phyloP scores from a whole-genome alignment of 1,140 invertebrate genomes.

The Ips nitidus region DNA sequence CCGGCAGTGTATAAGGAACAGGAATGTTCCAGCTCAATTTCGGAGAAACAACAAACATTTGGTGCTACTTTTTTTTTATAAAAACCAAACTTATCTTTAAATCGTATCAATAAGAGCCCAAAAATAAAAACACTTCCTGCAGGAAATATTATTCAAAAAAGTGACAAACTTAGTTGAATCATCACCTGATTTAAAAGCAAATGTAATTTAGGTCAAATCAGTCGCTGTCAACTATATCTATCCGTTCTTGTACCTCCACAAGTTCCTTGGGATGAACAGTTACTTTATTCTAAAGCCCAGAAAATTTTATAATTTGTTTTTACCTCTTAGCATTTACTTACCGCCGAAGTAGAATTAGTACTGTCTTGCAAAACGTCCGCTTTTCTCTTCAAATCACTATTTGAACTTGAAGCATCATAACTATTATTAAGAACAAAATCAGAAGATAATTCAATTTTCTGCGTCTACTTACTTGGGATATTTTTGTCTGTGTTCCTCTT shows the following conservation, averaged over 20 bases:
- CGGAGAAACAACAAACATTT: no score
- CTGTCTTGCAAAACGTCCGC: slow-evolving; percentile 17
- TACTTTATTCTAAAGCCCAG: slow-evolving; percentile 1
- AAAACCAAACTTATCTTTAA: no score
- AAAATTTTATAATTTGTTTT: background rate
- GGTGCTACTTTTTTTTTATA: no score
- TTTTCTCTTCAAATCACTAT: slow-evolving; percentile 12
- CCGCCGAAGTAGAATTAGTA: slow-evolving; percentile 20
- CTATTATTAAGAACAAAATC: background rate
- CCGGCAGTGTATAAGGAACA: no score
- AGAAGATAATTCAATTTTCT: background rate
- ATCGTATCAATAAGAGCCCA: no score
- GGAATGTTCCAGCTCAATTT: no score
- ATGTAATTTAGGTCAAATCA: background rate
- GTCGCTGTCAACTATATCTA: slow-evolving; percentile 18
- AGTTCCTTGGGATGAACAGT: slow-evolving; percentile 14
- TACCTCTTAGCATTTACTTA: background rate
- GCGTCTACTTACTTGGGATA: slow-evolving; percentile 49
- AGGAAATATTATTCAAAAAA: no score
- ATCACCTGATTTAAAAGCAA: no score
- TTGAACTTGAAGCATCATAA: background rate
- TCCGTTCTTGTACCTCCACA: slow-evolving; percentile 18
- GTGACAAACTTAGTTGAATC: no score
- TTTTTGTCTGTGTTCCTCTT: slow-evolving; percentile 55
- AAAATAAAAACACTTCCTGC: no score